Conservation (phyloP, 2,888 invertebrate genomes). For the Stramonita haemastoma region DNA sequence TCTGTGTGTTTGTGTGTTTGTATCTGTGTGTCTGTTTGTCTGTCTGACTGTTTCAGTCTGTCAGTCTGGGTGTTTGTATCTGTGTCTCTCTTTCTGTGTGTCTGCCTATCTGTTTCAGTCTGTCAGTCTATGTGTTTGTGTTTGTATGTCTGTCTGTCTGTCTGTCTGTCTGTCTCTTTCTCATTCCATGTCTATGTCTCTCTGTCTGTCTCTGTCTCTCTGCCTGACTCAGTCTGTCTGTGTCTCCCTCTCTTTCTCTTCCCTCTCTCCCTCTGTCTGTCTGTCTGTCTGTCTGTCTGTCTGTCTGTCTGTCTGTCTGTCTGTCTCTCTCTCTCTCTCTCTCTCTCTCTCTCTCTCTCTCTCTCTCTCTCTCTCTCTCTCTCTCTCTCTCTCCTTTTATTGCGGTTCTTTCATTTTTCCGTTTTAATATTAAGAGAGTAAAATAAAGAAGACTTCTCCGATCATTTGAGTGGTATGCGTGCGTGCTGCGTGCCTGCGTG, state of each 20-base stretch:
- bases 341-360: background rate
- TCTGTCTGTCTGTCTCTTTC: background rate
- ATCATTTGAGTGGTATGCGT: no score
- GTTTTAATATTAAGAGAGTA: no score
- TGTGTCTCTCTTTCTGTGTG: background rate
- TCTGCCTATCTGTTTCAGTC: background rate
- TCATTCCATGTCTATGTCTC: background rate
- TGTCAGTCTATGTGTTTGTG: background rate
- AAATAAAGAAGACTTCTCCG: no score
- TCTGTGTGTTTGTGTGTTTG: background rate
- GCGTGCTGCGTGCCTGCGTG: no score
- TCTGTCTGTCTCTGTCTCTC: background rate
- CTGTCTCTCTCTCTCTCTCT: background rate
- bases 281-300: background rate
- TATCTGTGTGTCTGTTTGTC: background rate
- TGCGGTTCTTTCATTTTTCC: no score
- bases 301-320: constrained; percentile 7
- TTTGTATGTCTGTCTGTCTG: background rate
- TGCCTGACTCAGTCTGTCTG: no score
- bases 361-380: background rate
- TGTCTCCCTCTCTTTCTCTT: background rate
- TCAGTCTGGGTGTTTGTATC: background rate
- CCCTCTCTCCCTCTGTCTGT: background rate
- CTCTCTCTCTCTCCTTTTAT: background rate
- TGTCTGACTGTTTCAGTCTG: background rate